Conservation (phyloP, 2,113 vertebrate genomes). For the Pituophis catenifer region DNA sequence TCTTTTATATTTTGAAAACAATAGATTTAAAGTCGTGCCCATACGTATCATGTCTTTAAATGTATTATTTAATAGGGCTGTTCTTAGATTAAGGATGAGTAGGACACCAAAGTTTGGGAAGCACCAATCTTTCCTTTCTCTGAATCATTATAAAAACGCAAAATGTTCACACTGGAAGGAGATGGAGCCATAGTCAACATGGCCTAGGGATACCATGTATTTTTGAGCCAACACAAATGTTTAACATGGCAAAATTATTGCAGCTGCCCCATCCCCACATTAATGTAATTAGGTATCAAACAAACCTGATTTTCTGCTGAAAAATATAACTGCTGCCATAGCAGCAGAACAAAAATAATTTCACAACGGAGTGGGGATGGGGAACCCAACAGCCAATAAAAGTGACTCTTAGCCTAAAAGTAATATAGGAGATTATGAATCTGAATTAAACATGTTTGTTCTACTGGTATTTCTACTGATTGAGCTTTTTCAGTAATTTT, state of each 20-base stretch:
- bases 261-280: not conserved
- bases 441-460: not conserved
- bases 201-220: not conserved
- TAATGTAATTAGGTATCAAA: not conserved
- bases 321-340: not conserved
- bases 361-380: not conserved
- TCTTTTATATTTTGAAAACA: not conserved
- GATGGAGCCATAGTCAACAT: not conserved
- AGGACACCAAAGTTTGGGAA: not conserved
- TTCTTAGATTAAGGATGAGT: not conserved
- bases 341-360: not conserved
- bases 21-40: not conserved
- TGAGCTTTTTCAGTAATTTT: not conserved
- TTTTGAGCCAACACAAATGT: not conserved
- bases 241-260: not conserved
- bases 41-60: not conserved
- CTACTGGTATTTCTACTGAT: not conserved
- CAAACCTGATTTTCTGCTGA: not conserved
- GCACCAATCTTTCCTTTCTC: not conserved
- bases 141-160: not conserved
- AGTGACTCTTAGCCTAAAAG: not conserved
- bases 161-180: not conserved
- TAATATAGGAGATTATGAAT: no score
- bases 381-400: not conserved
- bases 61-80: not conserved